Conservation (phyloP, 2,797 vertebrate genomes). For the Propithecus perrieri region DNA sequence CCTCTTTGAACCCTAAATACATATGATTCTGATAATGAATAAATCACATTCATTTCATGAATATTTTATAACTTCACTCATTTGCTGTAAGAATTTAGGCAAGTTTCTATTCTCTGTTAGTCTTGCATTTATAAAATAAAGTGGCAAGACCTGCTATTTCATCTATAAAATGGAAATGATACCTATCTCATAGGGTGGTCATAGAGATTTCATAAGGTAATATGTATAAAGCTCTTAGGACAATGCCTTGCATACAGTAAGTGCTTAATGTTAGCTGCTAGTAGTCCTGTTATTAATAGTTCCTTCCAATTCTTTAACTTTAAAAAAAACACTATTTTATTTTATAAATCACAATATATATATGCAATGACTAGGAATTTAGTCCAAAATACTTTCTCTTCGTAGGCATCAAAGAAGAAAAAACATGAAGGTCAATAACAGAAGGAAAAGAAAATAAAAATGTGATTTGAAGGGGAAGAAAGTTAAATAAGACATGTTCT, state of each 20-base stretch:
- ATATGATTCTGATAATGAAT: background rate
- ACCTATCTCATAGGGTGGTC: background rate
- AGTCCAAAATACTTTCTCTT: background rate
- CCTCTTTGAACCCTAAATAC: background rate
- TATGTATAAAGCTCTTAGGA: background rate
- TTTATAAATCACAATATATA: background rate
- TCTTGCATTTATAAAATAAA: constrained; percentile 2
- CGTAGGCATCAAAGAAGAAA: background rate
- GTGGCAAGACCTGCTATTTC: background rate
- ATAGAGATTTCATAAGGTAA: background rate
- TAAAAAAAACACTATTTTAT: background rate
- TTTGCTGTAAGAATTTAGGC: background rate
- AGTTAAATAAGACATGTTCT: background rate
- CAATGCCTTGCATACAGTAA: background rate
- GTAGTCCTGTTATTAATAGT: background rate
- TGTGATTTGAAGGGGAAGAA: background rate
- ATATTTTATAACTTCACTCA: background rate
- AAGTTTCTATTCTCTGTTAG: background rate
- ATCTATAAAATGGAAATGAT: background rate
- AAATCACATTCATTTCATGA: background rate
- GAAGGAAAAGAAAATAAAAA: constrained; percentile 8
- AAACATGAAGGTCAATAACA: background rate
- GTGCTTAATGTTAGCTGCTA: background rate
- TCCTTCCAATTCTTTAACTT: background rate
- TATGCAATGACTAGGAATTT: background rate